A percentile compares a stretch with the other conserved stretches of the same genome.
Conservation (phyloP, 2,113 vertebrate species). For the Aptenodytes patagonicus region DNA sequence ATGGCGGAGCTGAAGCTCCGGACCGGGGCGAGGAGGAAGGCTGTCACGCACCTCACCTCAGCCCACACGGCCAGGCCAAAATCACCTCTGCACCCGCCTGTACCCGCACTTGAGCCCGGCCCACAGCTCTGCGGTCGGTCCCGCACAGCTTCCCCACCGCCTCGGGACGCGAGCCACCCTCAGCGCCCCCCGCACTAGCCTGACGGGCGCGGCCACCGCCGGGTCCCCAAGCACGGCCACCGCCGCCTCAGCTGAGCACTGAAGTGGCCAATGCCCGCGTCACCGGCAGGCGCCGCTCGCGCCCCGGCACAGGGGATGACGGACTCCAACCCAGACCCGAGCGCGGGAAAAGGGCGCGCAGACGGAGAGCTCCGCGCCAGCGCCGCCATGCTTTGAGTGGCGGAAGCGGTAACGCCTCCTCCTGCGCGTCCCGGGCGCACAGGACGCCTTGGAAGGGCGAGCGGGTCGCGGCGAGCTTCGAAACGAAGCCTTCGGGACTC, state of each 20-base stretch:
- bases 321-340: rapidly evolving
- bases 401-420: rapidly evolving
- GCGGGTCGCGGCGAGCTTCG: rapidly evolving
- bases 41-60: background rate
- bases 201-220: background rate
- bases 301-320: rapidly evolving
- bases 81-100: background rate
- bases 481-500: rapidly evolving
- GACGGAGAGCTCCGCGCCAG: rapidly evolving
- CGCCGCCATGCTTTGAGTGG: background rate
- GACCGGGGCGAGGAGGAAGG: too few species aligned
- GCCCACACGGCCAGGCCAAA: too few species aligned
- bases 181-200: background rate
- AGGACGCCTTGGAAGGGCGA: rapidly evolving
- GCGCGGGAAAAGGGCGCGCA: background rate
- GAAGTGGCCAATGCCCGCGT: rapidly evolving
- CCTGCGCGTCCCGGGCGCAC: rapidly evolving
- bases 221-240: rapidly evolving
- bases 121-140: background rate
- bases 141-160: background rate
- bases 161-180: too few species aligned
- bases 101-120: background rate
- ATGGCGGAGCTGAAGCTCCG: background rate
- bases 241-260: rapidly evolving
- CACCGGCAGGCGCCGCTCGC: background rate